These are phyloP conservation scores for Gyps fulvus DNA, from an alignment of 2,113 vertebrate species.

Conservation along the genomic window DNA sequence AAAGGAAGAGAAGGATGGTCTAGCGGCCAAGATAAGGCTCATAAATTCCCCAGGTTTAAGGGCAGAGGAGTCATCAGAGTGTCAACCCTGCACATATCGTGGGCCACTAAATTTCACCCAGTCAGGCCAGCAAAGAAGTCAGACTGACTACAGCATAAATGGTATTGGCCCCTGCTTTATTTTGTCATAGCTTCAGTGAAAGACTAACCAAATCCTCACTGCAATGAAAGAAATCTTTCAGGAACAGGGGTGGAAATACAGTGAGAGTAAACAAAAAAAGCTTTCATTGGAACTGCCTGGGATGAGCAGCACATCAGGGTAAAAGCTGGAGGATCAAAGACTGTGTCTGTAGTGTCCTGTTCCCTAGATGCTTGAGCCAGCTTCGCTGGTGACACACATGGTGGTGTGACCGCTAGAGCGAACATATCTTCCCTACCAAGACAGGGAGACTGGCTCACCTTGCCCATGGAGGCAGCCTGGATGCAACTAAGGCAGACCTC, in stretches of 20 bases:
- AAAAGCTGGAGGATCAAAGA: neutral
- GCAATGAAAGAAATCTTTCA: neutral
- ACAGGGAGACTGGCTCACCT: fast-evolving
- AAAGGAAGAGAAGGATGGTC: constrained; percentile 9
- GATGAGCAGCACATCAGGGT: fast-evolving
- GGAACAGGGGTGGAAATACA: neutral
- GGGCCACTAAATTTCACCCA: neutral
- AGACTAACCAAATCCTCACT: neutral
- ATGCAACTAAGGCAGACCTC: neutral
- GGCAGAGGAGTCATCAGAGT: neutral
- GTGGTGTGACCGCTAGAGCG: fast-evolving
- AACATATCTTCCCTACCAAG: fast-evolving
- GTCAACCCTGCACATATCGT: neutral
- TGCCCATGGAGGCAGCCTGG: fast-evolving
- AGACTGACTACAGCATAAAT: too few species aligned
- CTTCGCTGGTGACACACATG: fast-evolving
- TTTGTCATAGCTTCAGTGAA: neutral
- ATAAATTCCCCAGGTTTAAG: neutral
- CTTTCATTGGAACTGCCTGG: neutral
- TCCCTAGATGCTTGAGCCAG: neutral
- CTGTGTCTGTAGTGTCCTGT: too few species aligned
- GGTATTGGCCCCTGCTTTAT: neutral
- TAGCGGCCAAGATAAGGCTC: neutral
- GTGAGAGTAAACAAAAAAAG: neutral
- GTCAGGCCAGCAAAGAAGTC: neutral